These are phyloP conservation scores for Drosophila austrosaltans DNA, from an alignment of 2,888 invertebrate species.

Conservation along the genomic window DNA sequence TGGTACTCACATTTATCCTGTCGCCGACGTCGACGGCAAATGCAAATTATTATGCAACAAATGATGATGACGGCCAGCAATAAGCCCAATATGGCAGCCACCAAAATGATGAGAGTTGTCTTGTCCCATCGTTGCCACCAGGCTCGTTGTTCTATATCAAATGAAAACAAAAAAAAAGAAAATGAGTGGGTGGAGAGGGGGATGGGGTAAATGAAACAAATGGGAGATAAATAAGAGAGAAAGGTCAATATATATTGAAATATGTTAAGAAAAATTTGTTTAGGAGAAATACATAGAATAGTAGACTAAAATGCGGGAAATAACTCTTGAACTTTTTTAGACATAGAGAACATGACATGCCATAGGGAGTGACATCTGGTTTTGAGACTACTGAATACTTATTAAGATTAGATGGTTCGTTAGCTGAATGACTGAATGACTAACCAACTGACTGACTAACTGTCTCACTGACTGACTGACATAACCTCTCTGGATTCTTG, in stretches of 20 bases:
- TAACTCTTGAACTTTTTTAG: neutral
- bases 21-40: conserved; percentile 91
- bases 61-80: conserved; percentile 90
- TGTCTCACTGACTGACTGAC: conserved; percentile 21
- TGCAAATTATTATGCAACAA: conserved; percentile 92
- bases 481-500: conserved; percentile 3
- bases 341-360: conserved; percentile 13
- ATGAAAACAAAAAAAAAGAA: neutral
- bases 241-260: too few species aligned
- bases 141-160: conserved; percentile 87
- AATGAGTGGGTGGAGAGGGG: too few species aligned
- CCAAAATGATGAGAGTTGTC: conserved; percentile 90
- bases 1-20: conserved; percentile 84
- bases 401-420: conserved; percentile 32
- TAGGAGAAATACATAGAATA: neutral
- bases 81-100: conserved; percentile 88
- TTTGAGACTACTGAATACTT: conserved; percentile 44
- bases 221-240: neutral
- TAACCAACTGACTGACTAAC: conserved; percentile 28
- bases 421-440: conserved; percentile 30
- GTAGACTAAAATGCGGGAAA: too few species aligned
- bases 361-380: conserved; percentile 9
- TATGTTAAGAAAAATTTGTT: too few species aligned
- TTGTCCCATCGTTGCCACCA: conserved; percentile 92
- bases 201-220: neutral